A percentile compares a stretch with the other conserved stretches of the same genome.
Conservation (phyloP, 2,797 vertebrate species). For the Pygocentrus nattereri region DNA sequence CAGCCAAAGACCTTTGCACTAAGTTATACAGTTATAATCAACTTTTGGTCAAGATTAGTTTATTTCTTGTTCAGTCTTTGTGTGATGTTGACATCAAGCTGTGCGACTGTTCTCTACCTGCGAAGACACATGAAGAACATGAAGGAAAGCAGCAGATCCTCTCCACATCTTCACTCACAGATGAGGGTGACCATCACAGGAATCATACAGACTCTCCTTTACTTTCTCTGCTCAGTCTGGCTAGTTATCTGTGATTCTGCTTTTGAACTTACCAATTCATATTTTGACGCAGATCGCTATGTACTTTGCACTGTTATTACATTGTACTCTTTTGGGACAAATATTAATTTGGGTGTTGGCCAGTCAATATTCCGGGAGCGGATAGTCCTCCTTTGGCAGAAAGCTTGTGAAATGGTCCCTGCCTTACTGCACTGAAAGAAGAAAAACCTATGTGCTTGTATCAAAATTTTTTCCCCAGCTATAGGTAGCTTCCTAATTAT, state of each 20-base stretch:
- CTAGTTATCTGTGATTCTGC: not conserved
- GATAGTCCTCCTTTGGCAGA: not conserved
- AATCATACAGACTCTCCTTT: conserved; percentile 59
- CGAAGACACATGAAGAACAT: conserved; percentile 57
- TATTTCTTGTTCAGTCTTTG: conserved; percentile 42
- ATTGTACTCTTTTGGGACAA: conserved; percentile 45
- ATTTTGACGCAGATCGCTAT: not conserved
- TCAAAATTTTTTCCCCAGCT: no score
- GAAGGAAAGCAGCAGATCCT: conserved; percentile 14
- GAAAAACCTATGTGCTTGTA: no score
- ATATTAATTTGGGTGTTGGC: conserved; percentile 42
- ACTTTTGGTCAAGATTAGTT: not conserved
- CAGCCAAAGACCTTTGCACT: not conserved
- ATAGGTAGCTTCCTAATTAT: no score
- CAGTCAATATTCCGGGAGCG: conserved; percentile 35
- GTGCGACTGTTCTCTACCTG: conserved; percentile 59
- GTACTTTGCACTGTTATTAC: conserved; percentile 21
- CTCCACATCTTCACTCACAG: conserved; percentile 37
- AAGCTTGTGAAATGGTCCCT: not conserved
- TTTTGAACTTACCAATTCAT: fast-evolving
- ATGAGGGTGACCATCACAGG: conserved; percentile 59
- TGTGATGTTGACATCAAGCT: conserved; percentile 50
- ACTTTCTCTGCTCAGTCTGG: conserved; percentile 30
- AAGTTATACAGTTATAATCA: conserved; percentile 45
- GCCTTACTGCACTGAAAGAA: not conserved